Base-by-base conservation (phyloP, 2,113 vertebrate genomes). In the Paratilapia polleni region DNA sequence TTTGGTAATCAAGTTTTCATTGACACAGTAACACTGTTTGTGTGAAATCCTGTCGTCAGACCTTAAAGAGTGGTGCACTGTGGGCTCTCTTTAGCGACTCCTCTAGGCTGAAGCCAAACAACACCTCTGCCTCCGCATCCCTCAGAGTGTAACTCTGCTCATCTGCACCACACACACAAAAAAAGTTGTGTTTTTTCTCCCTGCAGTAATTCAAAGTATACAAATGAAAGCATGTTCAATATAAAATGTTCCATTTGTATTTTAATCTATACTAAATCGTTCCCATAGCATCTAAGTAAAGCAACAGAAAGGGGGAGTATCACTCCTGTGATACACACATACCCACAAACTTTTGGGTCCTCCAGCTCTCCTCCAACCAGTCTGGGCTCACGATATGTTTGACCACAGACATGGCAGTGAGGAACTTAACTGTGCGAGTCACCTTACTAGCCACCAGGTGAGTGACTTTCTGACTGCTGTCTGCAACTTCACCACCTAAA, bases 301-400 rank as follows among this genome's bases (percentile, higher is more conserved):
- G 17, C 10, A 28, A 73, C 15, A 52, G 20, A 52, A 0, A n/a
- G 17, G 24, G 4, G 22, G 2, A 3, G 20, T 20, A 7, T 54
- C 2, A 56, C 2, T 38, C 38, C 38, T 56, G 54, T 20, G 47
- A n/a, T 11, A 13, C 90, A 8, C 14, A 81, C 90, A 8, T 78
- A 88, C 90, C 92, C 58, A 97, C 89, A 91, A 99, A 99, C 78
- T 96, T 96, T 94, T 99, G 98, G 83, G 95, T 94, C 89, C 96
- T 98, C 95, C 97, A 98, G 92, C 98, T 97, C 63, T 99, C 98
- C 80, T 99, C 98, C 80, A 99, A 93, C 98, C 98, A 99, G 47
- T 99, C 98, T 0, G 97, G 97, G 5, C 97, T 98, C 75, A 99
- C 96, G 1, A 99, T 97, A 94, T 99, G 97, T 93, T 97, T 97